These are phyloP conservation scores for Pristionchus arcanus DNA, from an alignment of 2,888 invertebrate genomes.

Conservation along the genomic window DNA sequence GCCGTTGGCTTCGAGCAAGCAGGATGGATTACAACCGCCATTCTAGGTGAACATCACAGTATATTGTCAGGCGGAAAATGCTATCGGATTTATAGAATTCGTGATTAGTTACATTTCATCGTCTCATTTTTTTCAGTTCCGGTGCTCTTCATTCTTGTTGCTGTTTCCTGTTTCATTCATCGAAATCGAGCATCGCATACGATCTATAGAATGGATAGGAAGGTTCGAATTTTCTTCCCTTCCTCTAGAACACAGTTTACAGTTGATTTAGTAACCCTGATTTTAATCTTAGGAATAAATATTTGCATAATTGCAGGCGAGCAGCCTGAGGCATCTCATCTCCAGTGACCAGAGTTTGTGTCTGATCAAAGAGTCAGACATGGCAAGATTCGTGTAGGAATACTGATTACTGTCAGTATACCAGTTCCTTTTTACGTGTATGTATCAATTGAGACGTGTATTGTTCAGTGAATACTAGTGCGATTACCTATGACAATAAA, in stretches of 20 bases:
- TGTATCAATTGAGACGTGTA: too few species aligned
- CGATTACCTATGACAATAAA: not conserved
- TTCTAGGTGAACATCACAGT: slow-evolving; percentile 84
- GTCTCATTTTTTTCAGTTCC: not conserved
- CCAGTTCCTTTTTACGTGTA: not conserved
- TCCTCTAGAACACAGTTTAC: not conserved
- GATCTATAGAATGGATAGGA: not conserved
- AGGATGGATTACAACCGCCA: slow-evolving; percentile 87
- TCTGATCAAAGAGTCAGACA: not conserved
- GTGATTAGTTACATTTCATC: too few species aligned
- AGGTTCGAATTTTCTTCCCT: not conserved
- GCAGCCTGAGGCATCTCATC: not conserved
- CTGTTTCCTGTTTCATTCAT: not conserved
- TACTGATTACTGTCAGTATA: not conserved
- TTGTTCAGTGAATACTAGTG: not conserved
- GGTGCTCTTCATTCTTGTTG: not conserved
- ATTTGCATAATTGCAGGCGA: not conserved
- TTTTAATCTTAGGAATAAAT: not conserved
- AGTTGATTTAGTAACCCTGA: not conserved
- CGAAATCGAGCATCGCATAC: not conserved
- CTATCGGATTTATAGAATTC: not conserved
- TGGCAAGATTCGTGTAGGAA: not conserved
- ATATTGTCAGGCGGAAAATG: too few species aligned
- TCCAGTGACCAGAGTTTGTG: not conserved
- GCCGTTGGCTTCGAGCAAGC: slow-evolving; percentile 80